These are phyloP conservation scores for Fulica atra DNA, from an alignment of 2,113 vertebrate genomes.

Conservation along the genomic window DNA sequence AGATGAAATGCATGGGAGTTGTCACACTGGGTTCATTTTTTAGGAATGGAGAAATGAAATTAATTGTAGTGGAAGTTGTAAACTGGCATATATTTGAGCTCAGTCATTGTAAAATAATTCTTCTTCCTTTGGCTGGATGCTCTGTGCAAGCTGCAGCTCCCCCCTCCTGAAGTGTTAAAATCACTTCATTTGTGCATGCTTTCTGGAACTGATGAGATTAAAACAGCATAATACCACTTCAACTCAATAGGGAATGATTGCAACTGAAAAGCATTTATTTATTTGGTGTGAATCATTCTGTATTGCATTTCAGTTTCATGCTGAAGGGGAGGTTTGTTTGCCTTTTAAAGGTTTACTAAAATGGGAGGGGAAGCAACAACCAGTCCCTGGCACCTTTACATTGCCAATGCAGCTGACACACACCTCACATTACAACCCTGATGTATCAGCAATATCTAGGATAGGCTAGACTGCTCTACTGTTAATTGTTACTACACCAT, in stretches of 20 bases:
- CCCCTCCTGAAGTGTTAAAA: neutral
- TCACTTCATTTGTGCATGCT: neutral
- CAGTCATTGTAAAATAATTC: constrained; percentile 6
- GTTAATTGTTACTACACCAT: neutral
- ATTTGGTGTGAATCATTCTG: constrained; percentile 17
- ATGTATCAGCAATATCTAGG: neutral
- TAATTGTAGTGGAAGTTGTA: neutral
- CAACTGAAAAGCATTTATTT: constrained; percentile 49
- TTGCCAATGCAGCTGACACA: neutral
- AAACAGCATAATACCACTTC: constrained; percentile 17
- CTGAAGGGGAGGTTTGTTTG: neutral
- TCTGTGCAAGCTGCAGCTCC: neutral
- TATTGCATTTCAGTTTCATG: neutral
- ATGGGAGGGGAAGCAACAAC: neutral
- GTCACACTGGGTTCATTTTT: neutral
- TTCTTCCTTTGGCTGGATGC: neutral
- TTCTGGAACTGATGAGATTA: constrained; percentile 30
- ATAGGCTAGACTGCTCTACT: neutral
- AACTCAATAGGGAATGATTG: constrained; percentile 39
- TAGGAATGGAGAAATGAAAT: neutral
- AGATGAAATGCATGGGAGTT: neutral
- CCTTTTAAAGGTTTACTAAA: neutral
- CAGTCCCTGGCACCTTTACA: neutral
- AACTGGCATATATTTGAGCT: constrained; percentile 6
- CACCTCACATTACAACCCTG: neutral